phyloP scores from a whole-genome alignment of 2,888 invertebrate species.

The Drosophila paranaensis region DNA sequence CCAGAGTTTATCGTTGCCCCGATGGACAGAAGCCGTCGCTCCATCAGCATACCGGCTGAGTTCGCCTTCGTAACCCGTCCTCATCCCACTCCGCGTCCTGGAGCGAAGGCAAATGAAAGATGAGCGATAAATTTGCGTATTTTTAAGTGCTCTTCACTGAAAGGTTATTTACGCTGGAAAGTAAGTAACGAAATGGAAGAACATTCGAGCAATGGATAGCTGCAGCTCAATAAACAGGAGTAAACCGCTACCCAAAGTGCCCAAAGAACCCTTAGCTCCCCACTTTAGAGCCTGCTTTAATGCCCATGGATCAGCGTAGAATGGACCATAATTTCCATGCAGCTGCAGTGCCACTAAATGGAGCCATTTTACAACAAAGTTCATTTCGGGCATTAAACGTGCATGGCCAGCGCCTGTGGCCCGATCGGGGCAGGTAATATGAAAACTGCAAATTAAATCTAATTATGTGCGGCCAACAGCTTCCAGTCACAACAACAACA shows the following conservation, averaged over 20 bases:
- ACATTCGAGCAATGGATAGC: slow-evolving; percentile 11
- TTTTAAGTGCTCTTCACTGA: slow-evolving; percentile 52
- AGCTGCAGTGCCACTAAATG: slow-evolving; percentile 45
- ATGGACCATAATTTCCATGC: slow-evolving; percentile 25
- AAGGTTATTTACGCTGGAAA: slow-evolving; percentile 53
- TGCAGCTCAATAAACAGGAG: slow-evolving; percentile 33
- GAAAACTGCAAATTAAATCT: slow-evolving; percentile 73
- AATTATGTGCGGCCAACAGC: slow-evolving; percentile 67
- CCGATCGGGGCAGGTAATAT: slow-evolving; percentile 22
- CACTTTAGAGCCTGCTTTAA: slow-evolving; percentile 39
- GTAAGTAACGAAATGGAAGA: slow-evolving; percentile 34
- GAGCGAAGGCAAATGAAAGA: slow-evolving; percentile 50
- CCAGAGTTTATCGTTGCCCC: slow-evolving; percentile 66
- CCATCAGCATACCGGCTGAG: background rate
- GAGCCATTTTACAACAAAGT: slow-evolving; percentile 53
- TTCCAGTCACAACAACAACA: slow-evolving; percentile 35
- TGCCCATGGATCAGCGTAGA: slow-evolving; percentile 35
- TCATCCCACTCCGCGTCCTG: background rate
- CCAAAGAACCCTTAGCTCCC: slow-evolving; percentile 20
- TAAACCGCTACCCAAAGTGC: slow-evolving; percentile 27
- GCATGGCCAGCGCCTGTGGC: slow-evolving; percentile 9
- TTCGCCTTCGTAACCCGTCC: no score
- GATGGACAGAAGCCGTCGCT: slow-evolving; percentile 49
- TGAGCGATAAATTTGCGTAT: slow-evolving; percentile 66
- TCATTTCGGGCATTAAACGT: slow-evolving; percentile 34